Evolutionary conservation across 2,797 vertebrate genomes (phyloP).

Genomic region (Myotis daubentonii): DNA sequence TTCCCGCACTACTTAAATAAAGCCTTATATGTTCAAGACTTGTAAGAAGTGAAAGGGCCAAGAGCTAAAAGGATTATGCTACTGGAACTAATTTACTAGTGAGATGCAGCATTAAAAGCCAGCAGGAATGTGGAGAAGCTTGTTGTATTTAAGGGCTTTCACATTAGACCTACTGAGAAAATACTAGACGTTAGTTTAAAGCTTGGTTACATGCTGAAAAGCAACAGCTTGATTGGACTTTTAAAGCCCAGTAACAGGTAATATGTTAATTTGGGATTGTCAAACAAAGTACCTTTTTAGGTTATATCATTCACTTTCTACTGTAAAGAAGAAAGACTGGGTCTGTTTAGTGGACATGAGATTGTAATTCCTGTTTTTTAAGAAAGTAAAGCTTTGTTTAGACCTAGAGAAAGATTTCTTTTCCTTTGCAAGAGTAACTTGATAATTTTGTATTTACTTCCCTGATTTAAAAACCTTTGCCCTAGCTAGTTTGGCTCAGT

Average conservation of each 20-base stretch:
- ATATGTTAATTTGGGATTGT: conserved; percentile 64
- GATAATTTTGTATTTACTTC: conserved; percentile 12
- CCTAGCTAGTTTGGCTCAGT: neutral
- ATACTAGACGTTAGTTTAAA: conserved; percentile 54
- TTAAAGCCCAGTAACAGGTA: conserved; percentile 53
- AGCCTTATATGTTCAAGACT: neutral
- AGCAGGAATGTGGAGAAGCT: neutral
- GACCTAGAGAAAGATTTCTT: neutral
- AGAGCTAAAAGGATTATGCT: neutral
- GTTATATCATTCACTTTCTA: neutral
- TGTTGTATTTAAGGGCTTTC: conserved; percentile 23
- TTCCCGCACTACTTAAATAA: neutral
- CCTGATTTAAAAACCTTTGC: neutral
- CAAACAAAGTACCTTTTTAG: conserved; percentile 47
- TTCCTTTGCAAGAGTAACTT: neutral
- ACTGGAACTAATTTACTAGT: conserved; percentile 53
- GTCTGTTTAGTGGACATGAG: neutral
- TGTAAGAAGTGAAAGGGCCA: neutral
- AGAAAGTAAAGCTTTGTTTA: neutral
- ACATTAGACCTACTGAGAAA: conserved; percentile 66
- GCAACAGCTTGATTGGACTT: conserved; percentile 59
- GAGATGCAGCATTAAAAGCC: conserved; percentile 26
- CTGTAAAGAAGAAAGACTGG: neutral
- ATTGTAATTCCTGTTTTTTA: neutral
- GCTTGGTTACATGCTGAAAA: conserved; percentile 51